A percentile compares a stretch with the other conserved stretches of the same genome.
phyloP scores from a whole-genome alignment of 2,888 invertebrate species.

The Mystacides longicornis region DNA sequence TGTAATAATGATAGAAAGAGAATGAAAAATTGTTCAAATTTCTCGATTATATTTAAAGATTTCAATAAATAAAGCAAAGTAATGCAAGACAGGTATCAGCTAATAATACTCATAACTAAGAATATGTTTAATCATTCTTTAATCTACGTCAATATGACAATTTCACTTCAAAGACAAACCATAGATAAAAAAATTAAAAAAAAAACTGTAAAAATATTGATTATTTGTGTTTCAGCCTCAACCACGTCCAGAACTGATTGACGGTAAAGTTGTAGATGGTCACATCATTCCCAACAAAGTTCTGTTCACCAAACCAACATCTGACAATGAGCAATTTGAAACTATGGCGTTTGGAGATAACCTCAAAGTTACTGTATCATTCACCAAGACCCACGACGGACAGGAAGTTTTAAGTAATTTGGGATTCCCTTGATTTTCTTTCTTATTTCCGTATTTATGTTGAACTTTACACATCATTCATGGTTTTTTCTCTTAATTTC shows the following conservation, averaged over 20 bases:
- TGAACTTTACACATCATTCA: no score
- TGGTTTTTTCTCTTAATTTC: conserved; percentile 20
- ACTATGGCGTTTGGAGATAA: conserved; percentile 79
- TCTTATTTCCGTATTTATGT: background rate
- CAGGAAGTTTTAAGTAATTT: conserved; percentile 11
- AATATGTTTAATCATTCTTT: conserved; percentile 1
- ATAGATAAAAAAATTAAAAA: no score
- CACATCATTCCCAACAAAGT: conserved; percentile 84
- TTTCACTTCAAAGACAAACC: no score
- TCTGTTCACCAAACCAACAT: conserved; percentile 77
- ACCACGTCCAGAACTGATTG: conserved; percentile 66
- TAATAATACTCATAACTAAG: no score
- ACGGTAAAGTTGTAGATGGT: conserved; percentile 79
- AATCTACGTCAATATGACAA: no score
- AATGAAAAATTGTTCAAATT: no score
- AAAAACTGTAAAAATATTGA: background rate
- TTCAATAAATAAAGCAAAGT: no score
- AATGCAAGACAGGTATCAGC: no score
- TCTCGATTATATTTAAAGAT: no score
- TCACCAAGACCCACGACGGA: conserved; percentile 59
- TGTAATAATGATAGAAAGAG: no score
- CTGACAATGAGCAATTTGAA: conserved; percentile 63
- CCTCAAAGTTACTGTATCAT: conserved; percentile 74
- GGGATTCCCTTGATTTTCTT: background rate
- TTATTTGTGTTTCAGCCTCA: conserved; percentile 45